Evolutionary conservation across 2,888 invertebrate species (phyloP), one percentile per base, ranked within the genome.

Genomic region (Cosmorhoe ocellata): DNA sequence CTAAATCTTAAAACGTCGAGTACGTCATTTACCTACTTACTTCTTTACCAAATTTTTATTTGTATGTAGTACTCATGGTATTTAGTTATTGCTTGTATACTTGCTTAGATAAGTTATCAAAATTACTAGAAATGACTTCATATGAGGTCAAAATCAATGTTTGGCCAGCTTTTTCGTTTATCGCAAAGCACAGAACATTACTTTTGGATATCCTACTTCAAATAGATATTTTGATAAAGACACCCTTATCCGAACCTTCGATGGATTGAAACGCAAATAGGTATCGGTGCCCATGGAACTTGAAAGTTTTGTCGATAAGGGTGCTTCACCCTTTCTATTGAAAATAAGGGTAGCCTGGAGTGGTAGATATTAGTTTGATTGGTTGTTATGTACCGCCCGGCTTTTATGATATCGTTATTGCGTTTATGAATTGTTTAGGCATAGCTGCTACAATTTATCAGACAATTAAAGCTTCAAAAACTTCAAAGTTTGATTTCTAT

Each of bases 291-390:
- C 65, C 66, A 67, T 46, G 59, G 66, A 69, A 70, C 68, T 71
- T 63, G 73, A 74, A 73, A 73, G 69, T 67, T 67, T 65, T 71
- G 63, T 70, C 71, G 73, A 74, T 74, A 73, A 71, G 69, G 59
- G 64, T 63, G 64, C 66, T 61, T 61, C 61, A 60, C 63, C 62
- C 64, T 59, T 37, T 41, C 60, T 48, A 66, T 69, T 64, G 64
- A 69, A 69, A 66, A 67, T 65, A 59, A 56, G 62, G 63, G 62
- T 61, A 58, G 37, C 57, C 55, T 54, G 63, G 64, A 64, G 58
- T 58, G 37, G 38, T 69, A 3, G 18, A 18, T 18, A 66, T 69
- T 61, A 64, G 61, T 67, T 67, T 66, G 70, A 71, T 67, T 63
- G 67, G 65, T 54, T 57, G 42, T 46, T 47, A 57, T 42, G 42